phyloP scores from a whole-genome alignment of 2,113 vertebrate species.

The Megaceryle torquata region DNA sequence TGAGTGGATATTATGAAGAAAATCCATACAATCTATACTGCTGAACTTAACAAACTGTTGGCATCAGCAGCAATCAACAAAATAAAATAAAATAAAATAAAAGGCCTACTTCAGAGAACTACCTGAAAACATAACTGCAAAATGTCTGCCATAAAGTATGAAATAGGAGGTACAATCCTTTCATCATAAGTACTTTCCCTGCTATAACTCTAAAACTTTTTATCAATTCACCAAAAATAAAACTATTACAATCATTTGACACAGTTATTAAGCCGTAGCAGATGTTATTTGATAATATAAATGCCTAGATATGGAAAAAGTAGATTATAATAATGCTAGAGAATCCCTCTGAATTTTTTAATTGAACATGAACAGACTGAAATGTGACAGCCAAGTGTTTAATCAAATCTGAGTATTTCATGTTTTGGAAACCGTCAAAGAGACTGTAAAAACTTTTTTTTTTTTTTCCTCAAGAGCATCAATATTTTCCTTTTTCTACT shows the following conservation, averaged over 20 bases:
- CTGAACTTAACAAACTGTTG: background rate
- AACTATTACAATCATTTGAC: slow-evolving; percentile 40
- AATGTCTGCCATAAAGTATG: background rate
- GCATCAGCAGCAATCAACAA: background rate
- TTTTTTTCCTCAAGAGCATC: background rate
- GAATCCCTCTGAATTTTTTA: slow-evolving; percentile 38
- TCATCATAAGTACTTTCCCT: background rate
- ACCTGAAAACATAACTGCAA: background rate
- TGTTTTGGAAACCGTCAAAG: background rate
- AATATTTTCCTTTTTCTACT: slow-evolving; percentile 44
- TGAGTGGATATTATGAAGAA: background rate
- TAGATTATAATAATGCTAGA: slow-evolving; percentile 44
- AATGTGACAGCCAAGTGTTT: slow-evolving; percentile 34
- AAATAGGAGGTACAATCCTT: background rate
- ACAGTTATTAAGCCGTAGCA: slow-evolving; percentile 32
- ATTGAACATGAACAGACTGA: slow-evolving; percentile 31
- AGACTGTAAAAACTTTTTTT: background rate
- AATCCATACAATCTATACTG: background rate
- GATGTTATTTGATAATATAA: slow-evolving; percentile 50
- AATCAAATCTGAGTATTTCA: slow-evolving; percentile 18
- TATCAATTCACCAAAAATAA: slow-evolving; percentile 19
- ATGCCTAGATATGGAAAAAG: slow-evolving; percentile 30
- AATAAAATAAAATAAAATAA: background rate
- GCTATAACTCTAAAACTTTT: background rate
- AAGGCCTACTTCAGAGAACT: background rate